Evolutionary conservation across 37 sponge, comb jelly and placozoan genomes (phyloP), one percentile per base, ranked within the genome.

Genomic region (Bolinopsis microptera): DNA sequence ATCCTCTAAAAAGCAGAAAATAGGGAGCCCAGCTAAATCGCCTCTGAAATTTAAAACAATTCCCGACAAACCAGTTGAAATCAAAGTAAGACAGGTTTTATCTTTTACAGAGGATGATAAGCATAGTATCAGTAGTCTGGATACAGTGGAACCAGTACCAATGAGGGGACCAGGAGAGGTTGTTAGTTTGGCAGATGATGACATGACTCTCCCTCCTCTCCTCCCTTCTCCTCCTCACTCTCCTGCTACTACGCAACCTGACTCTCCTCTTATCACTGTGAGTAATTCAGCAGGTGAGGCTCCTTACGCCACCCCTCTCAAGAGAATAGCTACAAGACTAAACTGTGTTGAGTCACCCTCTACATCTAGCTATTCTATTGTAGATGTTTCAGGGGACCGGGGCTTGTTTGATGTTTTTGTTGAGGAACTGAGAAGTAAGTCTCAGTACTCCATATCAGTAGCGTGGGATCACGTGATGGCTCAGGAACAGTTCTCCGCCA

Each of bases 321-420:
- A 72, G 76, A 74, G 24, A 25, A 35, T 35, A 32, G 35, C 93
- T 38, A 25, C 41, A 75, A 76, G 25, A 34, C 24, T 93, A 32
- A 76, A 76, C 30, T 72, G 69, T 92, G 32, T 38, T 31, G 76
- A 35, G 80, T 23, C 39, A 0, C 32, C 32, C 24, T 25, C 24
- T 38, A 94, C 94, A 74, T 93, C 94, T 86, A 94, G 95, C 23
- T 69, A 94, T 31, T 93, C 94, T 32, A 72, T 97, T 48, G 96
- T 97, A 69, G 95, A 96, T 69, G 96, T 97, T 32, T 86, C 96
- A 26, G 95, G 95, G 16, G 94, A 96, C 83, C 23, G 26, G 0
- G 61, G 83, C 18, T 94, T 96, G 38, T 96, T 96, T 76, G 82
- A 95, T 31, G 95, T 94, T 0, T 97, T 97, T 69, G 16, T 97